phyloP scores from a whole-genome alignment of 2,888 invertebrate genomes.

The Rhagophthalmus giganteus region DNA sequence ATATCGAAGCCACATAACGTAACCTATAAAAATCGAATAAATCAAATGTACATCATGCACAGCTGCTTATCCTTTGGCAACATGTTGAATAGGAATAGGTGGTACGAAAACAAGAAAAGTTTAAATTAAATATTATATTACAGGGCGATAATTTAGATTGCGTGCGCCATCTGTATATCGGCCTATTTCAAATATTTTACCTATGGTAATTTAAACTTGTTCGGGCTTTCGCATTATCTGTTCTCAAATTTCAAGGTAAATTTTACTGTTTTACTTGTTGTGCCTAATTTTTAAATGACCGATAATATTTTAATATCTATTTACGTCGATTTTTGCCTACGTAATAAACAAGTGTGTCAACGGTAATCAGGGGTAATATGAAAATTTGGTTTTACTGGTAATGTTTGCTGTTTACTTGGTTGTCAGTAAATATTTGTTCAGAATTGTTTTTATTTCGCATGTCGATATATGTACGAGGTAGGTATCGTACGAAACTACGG shows the following conservation, averaged over 20 bases:
- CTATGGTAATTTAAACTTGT: not conserved
- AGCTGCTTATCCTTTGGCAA: constrained; percentile 18
- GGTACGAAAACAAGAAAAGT: constrained; percentile 5
- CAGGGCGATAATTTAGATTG: constrained; percentile 1
- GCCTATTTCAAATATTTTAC: constrained; percentile 4
- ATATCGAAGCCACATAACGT: constrained; percentile 8
- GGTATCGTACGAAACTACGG: too few species aligned
- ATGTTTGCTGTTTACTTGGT: too few species aligned
- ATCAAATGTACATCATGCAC: constrained; percentile 15
- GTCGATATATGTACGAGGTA: too few species aligned
- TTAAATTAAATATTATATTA: constrained; percentile 16
- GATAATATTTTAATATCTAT: too few species aligned
- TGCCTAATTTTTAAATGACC: too few species aligned
- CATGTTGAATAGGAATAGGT: not conserved
- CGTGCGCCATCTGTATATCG: constrained; percentile 3
- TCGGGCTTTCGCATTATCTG: not conserved
- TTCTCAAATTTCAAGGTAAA: not conserved
- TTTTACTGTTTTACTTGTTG: not conserved
- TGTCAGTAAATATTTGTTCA: too few species aligned
- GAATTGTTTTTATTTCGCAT: too few species aligned
- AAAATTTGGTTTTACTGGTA: too few species aligned
- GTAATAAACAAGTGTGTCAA: too few species aligned
- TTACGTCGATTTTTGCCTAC: too few species aligned
- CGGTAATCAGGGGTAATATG: too few species aligned
- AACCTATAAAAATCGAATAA: constrained; percentile 23